phyloP scores from a whole-genome alignment of 2,888 invertebrate genomes.

The Drosophila parthenogenetica region DNA sequence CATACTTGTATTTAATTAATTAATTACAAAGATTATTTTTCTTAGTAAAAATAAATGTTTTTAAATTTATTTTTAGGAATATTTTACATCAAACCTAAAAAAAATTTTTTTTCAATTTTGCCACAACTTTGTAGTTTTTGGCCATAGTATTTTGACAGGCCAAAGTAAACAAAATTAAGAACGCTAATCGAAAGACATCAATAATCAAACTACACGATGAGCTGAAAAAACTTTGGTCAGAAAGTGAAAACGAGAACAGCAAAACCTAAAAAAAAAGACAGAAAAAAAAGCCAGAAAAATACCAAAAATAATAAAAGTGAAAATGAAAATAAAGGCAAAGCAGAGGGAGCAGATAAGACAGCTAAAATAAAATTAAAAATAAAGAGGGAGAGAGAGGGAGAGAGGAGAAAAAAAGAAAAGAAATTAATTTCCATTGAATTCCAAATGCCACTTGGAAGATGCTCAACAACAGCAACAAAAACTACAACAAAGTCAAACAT shows the following conservation, averaged over 20 bases:
- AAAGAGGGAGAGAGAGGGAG: slow-evolving; percentile 44
- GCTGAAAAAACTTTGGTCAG: slow-evolving; percentile 36
- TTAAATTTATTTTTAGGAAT: too few relatives aligned
- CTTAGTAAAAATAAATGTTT: too few relatives aligned
- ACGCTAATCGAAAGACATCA: slow-evolving; percentile 11
- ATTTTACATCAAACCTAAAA: too few relatives aligned
- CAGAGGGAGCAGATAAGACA: slow-evolving; percentile 17
- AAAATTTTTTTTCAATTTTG: too few relatives aligned
- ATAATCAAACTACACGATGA: slow-evolving; percentile 17
- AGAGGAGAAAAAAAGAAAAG: slow-evolving; percentile 47
- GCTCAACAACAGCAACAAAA: slow-evolving; percentile 45
- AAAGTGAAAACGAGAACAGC: slow-evolving; percentile 79
- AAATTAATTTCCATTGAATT: slow-evolving; percentile 80
- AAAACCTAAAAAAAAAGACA: slow-evolving; percentile 36
- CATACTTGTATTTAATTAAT: too few relatives aligned
- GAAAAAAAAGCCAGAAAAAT: slow-evolving; percentile 10
- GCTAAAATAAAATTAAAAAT: slow-evolving; percentile 19
- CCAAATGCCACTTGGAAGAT: slow-evolving; percentile 75
- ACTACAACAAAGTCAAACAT: slow-evolving; percentile 66
- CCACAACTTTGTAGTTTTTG: too few relatives aligned
- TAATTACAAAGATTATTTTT: too few relatives aligned
- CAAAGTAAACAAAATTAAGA: too few relatives aligned
- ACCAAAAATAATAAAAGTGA: slow-evolving; percentile 62
- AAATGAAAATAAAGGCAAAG: slow-evolving; percentile 59
- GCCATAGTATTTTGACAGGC: too few relatives aligned